Base-by-base conservation (phyloP, 1,140 invertebrate species). In the Teleogryllus occipitalis region DNA sequence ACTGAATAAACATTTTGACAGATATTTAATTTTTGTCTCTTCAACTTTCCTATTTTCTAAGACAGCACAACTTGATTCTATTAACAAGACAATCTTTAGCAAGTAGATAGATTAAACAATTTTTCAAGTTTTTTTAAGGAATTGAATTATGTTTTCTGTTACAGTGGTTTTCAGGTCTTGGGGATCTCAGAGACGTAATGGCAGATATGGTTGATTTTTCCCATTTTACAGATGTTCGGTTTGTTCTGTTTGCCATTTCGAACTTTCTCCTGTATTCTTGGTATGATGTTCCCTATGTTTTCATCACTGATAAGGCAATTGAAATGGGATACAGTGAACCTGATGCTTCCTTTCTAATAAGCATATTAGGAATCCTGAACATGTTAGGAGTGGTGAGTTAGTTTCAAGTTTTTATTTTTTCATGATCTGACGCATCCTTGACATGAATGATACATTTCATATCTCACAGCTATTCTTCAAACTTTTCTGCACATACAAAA, bases 281-380 rank as follows among this genome's bases (percentile, higher is more conserved):
- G 93, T 95, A 96, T 85, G 94, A 96, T 85, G 93, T 96, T 49
- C 94, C 94, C 46, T 96, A 96, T 84, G 92, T 96, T 79, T 96
- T 95, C 86, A 89, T 96, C 77, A 90, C 92, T 18, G 94, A 95
- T 84, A 89, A 93, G 83, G 93, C 93, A 12, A 90, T 90, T 80
- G 90, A 90, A 82, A 89, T 91, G 85, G 92, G 92, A n/a, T 92
- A 91, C 84, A 89, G 89, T 78, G 91, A 94, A 81, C 90, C 91
- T 2, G 89, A 93, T 78, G 90, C 92, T 2, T 95, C 94, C 2
- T 92, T 92, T 83, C 87, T 96, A n/a, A 94, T 96, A 81, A 94
- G 93, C 18, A 89, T 95, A 48, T 94, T 96, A 82, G 95, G 95
- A 18, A 94, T 97, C 81, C 87, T 94, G 27, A 97, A 96, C 85